phyloP scores from a whole-genome alignment of 2,797 vertebrate genomes.

The Alcedo quadribrachys region DNA sequence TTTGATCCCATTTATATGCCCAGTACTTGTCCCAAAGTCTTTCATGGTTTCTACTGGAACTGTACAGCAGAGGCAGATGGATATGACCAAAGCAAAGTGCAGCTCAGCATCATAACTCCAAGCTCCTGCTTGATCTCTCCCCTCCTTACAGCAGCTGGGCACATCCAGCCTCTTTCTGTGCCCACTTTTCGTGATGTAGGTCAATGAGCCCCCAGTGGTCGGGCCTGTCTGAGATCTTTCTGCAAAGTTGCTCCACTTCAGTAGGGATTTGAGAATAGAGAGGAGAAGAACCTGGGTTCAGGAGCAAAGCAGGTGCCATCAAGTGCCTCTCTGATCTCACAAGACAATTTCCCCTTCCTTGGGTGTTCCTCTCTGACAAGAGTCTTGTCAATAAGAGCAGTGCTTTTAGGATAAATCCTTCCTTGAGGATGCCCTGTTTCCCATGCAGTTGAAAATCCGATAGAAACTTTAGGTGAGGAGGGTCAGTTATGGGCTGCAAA shows the following conservation, averaged over 20 bases:
- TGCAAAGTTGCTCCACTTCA: background rate
- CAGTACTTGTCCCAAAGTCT: background rate
- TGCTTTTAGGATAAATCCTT: background rate
- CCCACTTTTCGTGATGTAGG: rapidly evolving
- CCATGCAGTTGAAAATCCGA: background rate
- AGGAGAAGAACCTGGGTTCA: background rate
- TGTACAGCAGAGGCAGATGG: background rate
- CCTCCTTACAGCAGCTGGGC: background rate
- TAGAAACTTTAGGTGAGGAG: background rate
- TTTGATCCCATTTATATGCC: background rate
- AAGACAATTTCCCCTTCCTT: background rate
- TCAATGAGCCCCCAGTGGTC: background rate
- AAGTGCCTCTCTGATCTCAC: background rate
- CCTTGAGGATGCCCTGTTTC: background rate
- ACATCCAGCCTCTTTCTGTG: background rate
- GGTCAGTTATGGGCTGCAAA: background rate
- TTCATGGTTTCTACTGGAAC: background rate
- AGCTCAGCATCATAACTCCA: background rate
- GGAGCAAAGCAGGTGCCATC: background rate
- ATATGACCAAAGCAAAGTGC: background rate
- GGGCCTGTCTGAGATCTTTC: background rate
- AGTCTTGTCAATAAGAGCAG: background rate
- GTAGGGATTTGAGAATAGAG: background rate
- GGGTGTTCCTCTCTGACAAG: background rate
- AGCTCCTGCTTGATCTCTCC: background rate